A percentile compares a stretch with the other conserved stretches of the same genome.
These are phyloP conservation scores for Dipodomys spectabilis DNA, from an alignment of 2,113 vertebrate genomes.

Conservation along the genomic window DNA sequence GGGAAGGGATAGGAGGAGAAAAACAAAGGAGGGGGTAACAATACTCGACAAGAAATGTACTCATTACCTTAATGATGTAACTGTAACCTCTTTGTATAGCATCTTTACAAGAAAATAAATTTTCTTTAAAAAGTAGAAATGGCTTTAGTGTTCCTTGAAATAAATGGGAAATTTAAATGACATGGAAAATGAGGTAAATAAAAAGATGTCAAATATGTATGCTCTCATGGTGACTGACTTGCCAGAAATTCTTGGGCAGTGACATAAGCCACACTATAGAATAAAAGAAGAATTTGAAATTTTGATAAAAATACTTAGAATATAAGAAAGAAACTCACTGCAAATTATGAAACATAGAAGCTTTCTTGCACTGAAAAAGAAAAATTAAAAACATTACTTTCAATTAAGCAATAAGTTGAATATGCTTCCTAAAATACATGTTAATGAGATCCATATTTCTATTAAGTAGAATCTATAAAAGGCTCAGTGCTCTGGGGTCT, in stretches of 20 bases:
- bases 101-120: too few species aligned
- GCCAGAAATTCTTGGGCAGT: not conserved
- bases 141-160: not conserved
- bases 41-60: too few species aligned
- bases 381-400: not conserved
- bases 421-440: slow-evolving; percentile 1
- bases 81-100: too few species aligned
- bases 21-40: too few species aligned
- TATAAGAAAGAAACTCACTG: not conserved
- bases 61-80: too few species aligned
- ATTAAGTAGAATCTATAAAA: not conserved
- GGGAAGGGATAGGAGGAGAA: too few species aligned
- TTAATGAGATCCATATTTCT: not conserved
- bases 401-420: slow-evolving; percentile 29
- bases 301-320: not conserved
- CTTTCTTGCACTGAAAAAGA: not conserved
- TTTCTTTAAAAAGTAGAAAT: too few species aligned
- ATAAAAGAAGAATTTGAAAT: slow-evolving; percentile 13
- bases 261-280: not conserved
- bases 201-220: not conserved
- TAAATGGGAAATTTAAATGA: slow-evolving; percentile 16
- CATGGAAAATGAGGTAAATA: not conserved
- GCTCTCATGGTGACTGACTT: not conserved
- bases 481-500: not conserved
- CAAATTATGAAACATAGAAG: not conserved